Evolutionary conservation across 2,113 vertebrate species (phyloP), one percentile per base, ranked within the genome.

Genomic region (Meleagris gallopavo): DNA sequence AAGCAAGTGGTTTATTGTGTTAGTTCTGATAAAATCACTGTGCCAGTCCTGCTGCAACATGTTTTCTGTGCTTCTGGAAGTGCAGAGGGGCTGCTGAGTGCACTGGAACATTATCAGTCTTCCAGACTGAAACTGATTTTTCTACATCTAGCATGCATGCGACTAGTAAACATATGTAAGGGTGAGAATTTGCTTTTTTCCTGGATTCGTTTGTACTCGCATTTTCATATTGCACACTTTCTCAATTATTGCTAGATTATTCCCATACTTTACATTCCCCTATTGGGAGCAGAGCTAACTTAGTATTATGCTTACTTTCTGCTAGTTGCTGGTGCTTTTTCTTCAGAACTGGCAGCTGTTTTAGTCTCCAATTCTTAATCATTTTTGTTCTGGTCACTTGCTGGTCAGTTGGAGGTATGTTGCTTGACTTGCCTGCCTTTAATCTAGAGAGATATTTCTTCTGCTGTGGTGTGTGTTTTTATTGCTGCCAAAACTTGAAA

Each of bases 171-270:
- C 48, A 6, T 10, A 20, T 30, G 16, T 69, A 54, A 11, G 22
- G 17, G 21, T 40, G 11, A 14, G n/a, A 4, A 17, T 48, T 29
- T 71, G 2, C 17, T 25, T 34, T 27, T 40, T 57, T 70, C 15
- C 25, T 48, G 7, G 5, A 58, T 3, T 43, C 8, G 3, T 13
- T 48, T 82, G 4, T 16, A 14, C 13, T n/a, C 19, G 14, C 25
- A 10, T 14, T 13, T 3, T 22, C 54, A 25, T 46, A 16, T 43
- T 29, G n/a, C n/a, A 3, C 18, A 27, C 58, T 74, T 41, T 4
- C 61, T 29, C 71, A 52, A 0, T 30, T 41, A 24, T 6, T 46
- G 2, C 84, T 72, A 0, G 0, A 12, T 71, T 43, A 27, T 57
- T 27, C 34, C 32, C 15, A 2, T 22, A 7, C 19, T 20, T 43